Evolutionary conservation across 2,888 invertebrate species (phyloP).

Genomic region (Drosophila limbata): DNA sequence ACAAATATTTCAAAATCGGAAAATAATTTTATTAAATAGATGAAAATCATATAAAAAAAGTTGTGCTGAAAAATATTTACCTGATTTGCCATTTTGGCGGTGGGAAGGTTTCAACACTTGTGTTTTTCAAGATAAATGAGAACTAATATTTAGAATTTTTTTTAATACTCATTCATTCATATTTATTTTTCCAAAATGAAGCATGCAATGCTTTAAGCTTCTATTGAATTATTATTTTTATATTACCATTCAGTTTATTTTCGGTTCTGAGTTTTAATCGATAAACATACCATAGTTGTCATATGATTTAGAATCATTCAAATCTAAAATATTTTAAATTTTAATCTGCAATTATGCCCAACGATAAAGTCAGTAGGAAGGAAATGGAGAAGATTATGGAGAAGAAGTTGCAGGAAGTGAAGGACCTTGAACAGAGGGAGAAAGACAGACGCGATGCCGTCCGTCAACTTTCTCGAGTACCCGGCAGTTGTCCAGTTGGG

Average conservation of each 20-base stretch:
- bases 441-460: neutral
- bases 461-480: conserved; percentile 22
- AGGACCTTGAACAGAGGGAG: conserved; percentile 9
- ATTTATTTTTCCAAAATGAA: neutral
- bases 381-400: conserved; percentile 34
- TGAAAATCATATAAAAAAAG: too few species aligned
- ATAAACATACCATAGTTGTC: neutral
- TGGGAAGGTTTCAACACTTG: too few species aligned
- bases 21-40: too few species aligned
- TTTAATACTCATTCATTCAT: neutral
- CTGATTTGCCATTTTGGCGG: too few species aligned
- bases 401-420: conserved; percentile 26
- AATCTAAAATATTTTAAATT: conserved; percentile 12
- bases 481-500: conserved; percentile 43
- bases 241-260: neutral
- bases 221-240: neutral
- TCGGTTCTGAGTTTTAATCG: conserved; percentile 7
- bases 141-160: neutral
- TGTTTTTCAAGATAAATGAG: too few species aligned
- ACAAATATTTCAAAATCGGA: too few species aligned
- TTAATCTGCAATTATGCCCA: conserved; percentile 25
- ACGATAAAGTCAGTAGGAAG: neutral
- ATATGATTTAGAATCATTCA: neutral
- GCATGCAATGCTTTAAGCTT: neutral
- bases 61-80: too few species aligned